Evolutionary conservation across 92 coral and sea anemone genomes (phyloP), one percentile per base, ranked within the genome.

Genomic region (Micromussa lordhowensis): DNA sequence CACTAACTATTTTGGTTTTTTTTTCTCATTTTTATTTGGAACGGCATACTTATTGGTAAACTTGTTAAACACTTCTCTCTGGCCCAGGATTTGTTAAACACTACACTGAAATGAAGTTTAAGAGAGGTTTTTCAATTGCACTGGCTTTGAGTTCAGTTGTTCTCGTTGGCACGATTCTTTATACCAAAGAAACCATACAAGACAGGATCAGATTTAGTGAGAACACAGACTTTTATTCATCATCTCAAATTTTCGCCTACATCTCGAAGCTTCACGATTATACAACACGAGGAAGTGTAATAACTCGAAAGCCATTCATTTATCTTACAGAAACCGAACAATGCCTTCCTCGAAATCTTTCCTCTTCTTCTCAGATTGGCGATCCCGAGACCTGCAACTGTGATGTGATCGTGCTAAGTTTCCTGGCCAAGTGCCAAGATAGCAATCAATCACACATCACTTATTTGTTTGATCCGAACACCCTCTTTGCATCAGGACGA

Each of bases 391-490:
- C 74, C 5, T 90, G 92, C 32, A n/a, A n/a, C n/a, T n/a, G n/a
- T n/a, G n/a, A n/a, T n/a, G n/a, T n/a, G n/a, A 30, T 90, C 10
- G 86, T 90, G 59, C 78, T 90, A 44, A 85, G 92, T 64, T 90
- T 54, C 73, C 34, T 30, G 21, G 22, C 18, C 18, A 7, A 79
- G 77, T 90, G 92, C 40, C 68, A 40, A 17, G 51, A 38, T 2
- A 2, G 59, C 14, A 61, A 40, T 0, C 11, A 10, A 28, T 34
- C 86, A 3, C 90, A 90, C 86, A 63, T 90, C 74, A 24, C 72
- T 31, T 90, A 90, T 34, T 26, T 90, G 44, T 64, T 80, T 24
- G 89, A 84, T 12, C 22, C 71, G 14, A 81, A 54, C 10, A 85
- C 86, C 29, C 73, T 76, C 9, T 90, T 89, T 89, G 58, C n/a